A percentile compares a stretch with the other conserved stretches of the same genome.
These are phyloP conservation scores for Melanocharis versteri DNA, from an alignment of 2,113 vertebrate genomes.

Conservation along the genomic window DNA sequence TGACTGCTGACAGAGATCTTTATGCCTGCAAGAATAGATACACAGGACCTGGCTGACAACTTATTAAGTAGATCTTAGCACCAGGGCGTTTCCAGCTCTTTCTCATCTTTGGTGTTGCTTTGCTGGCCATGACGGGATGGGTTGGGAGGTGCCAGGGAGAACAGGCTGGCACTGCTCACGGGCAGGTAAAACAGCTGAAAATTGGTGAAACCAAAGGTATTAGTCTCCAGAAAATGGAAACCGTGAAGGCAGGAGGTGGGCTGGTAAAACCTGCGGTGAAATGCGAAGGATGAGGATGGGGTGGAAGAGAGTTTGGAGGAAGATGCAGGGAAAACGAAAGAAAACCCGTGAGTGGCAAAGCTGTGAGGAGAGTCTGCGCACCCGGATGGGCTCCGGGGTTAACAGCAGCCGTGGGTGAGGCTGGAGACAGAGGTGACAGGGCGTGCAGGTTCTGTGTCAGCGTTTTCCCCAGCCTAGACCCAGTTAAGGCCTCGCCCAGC, in stretches of 20 bases:
- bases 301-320: not conserved
- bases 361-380: not conserved
- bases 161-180: not conserved
- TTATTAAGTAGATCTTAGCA: constrained; percentile 13
- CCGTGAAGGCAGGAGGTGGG: not conserved
- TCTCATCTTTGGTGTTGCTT: not conserved
- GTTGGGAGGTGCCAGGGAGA: not conserved
- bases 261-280: not conserved
- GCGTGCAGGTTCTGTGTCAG: not conserved
- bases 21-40: not conserved
- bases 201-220: not conserved
- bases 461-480: not conserved
- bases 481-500: not conserved
- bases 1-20: constrained; percentile 18
- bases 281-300: not conserved
- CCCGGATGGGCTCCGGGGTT: accelerated
- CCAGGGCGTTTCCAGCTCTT: not conserved
- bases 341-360: accelerated
- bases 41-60: not conserved
- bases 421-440: not conserved
- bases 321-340: not conserved
- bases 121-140: not conserved
- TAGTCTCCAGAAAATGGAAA: not conserved
- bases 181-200: not conserved
- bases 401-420: not conserved